phyloP scores from a whole-genome alignment of 1,140 invertebrate genomes.

The Triops longicaudatus region DNA sequence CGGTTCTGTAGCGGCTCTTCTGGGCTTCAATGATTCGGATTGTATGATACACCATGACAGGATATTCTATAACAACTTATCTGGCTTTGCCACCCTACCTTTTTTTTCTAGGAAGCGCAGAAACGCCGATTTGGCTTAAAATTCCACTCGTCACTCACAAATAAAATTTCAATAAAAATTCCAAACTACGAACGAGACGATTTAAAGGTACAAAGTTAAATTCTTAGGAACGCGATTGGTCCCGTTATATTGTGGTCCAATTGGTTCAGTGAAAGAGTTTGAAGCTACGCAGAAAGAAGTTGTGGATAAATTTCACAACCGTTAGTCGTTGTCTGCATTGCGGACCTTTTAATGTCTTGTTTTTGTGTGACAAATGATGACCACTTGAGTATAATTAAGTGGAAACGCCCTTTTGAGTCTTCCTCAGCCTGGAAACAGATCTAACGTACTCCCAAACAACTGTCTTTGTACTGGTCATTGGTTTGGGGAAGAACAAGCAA shows the following conservation, averaged over 20 bases:
- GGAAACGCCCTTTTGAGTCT: background rate
- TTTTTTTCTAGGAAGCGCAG: too few species aligned
- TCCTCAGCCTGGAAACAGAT: background rate
- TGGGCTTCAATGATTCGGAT: background rate
- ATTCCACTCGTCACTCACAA: too few species aligned
- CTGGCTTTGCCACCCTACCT: background rate
- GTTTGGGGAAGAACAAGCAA: background rate
- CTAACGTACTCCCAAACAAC: background rate
- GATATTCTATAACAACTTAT: background rate
- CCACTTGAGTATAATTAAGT: constrained; percentile 3
- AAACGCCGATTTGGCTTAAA: too few species aligned
- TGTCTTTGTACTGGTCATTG: background rate
- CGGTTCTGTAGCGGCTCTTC: background rate
- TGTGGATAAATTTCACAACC: background rate
- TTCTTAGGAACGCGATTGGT: too few species aligned
- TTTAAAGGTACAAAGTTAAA: too few species aligned
- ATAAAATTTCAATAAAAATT: too few species aligned
- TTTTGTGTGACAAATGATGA: background rate
- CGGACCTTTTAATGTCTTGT: background rate
- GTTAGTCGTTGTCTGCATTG: background rate
- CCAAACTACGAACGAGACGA: too few species aligned
- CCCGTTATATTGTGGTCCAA: too few species aligned
- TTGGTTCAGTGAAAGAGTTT: too few species aligned
- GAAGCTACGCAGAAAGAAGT: too few species aligned
- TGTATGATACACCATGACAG: background rate